These are phyloP conservation scores for Drosophila pruinosa DNA, from an alignment of 1,140 invertebrate species.

Conservation along the genomic window DNA sequence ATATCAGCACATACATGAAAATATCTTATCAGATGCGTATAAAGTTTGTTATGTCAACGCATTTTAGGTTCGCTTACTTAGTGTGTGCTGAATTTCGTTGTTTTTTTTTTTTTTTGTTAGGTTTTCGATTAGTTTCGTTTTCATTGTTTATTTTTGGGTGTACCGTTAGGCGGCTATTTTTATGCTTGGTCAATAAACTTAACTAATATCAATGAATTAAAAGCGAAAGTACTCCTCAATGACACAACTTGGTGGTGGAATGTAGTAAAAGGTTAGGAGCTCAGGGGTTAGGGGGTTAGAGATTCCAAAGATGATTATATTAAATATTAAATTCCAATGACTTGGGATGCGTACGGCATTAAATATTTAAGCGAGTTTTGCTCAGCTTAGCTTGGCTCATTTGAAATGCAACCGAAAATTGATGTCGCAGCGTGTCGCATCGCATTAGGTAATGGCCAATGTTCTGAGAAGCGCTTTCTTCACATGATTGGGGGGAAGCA, in stretches of 20 bases:
- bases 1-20: not conserved
- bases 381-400: constrained; percentile 48
- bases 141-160: constrained; percentile 26
- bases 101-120: constrained; percentile 3
- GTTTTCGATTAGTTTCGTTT: constrained; percentile 9
- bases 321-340: constrained; percentile 61
- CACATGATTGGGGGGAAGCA: not conserved
- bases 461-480: constrained; percentile 9
- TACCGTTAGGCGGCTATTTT: constrained; percentile 14
- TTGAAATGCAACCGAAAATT: constrained; percentile 75
- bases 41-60: constrained; percentile 46
- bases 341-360: constrained; percentile 38
- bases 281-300: not conserved
- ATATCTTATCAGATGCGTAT: constrained; percentile 66
- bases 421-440: constrained; percentile 56
- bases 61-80: constrained; percentile 1
- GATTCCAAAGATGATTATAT: constrained; percentile 38
- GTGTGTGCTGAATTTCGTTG: constrained; percentile 2
- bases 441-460: constrained; percentile 67
- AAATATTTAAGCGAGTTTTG: constrained; percentile 57
- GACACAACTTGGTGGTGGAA: not conserved
- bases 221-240: constrained; percentile 54
- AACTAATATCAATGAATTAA: constrained; percentile 70
- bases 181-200: constrained; percentile 40
- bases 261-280: not conserved